Conservation (phyloP, 2,113 vertebrate species). For the Boulengeromyrus knoepffleri region DNA sequence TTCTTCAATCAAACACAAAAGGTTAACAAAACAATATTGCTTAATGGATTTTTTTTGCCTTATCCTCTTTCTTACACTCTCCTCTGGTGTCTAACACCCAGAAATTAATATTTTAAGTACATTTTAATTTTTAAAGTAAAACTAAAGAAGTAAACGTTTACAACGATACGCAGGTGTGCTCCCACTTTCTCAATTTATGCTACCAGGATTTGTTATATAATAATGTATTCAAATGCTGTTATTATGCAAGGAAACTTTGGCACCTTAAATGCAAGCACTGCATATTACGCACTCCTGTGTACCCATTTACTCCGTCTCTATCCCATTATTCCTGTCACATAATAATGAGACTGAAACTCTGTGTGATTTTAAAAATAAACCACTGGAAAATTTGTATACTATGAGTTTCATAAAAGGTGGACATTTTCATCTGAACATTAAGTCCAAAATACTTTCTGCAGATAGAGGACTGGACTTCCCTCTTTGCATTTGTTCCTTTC, state of each 20-base stretch:
- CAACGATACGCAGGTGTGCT: not conserved
- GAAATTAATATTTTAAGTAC: not conserved
- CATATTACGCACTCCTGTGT: not conserved
- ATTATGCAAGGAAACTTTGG: not conserved
- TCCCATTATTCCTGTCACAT: not conserved
- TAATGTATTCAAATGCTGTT: not conserved
- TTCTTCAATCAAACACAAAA: constrained; percentile 1
- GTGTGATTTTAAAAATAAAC: not conserved
- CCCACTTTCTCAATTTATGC: not conserved
- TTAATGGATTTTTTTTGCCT: not conserved
- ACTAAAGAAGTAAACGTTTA: not conserved
- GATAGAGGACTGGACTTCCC: not conserved
- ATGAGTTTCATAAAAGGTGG: not conserved
- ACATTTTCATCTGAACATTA: not conserved
- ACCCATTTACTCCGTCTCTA: not conserved
- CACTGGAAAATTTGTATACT: not conserved
- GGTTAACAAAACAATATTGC: constrained; percentile 4
- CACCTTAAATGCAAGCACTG: not conserved
- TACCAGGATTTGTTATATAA: not conserved
- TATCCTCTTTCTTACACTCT: not conserved
- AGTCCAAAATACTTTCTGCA: not conserved
- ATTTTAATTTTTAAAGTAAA: not conserved
- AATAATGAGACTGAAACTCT: not conserved
- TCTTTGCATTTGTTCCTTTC: not conserved
- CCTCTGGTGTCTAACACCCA: not conserved